Base-by-base conservation (phyloP, 2,888 invertebrate species). In the Cinara cedri region DNA sequence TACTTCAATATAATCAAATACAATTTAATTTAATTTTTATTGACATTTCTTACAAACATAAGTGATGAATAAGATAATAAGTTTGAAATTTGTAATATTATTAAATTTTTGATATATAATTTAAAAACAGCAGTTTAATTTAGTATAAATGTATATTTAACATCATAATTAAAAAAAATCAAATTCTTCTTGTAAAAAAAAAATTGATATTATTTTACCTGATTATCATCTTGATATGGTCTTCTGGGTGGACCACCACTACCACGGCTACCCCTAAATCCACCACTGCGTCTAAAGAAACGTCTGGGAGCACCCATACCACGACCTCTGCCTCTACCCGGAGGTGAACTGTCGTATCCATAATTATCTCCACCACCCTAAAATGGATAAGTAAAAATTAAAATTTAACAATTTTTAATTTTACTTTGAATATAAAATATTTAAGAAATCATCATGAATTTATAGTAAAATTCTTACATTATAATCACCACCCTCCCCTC, bases 231-330 rank as follows among this genome's bases (percentile, higher is more conserved):
- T 24, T 75, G 70, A 63, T 66, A 72, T 16, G 74, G 72, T 78
- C 78, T 68, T 60, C 78, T 49, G 1, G 68, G 78, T 55, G 62
- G 76, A 72, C 81, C 70, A 81, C 86, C 85, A 86, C 86, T 82
- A 84, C 88, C 88, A 83, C 88, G 88, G 82, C 88, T 88, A 75
- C 87, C 87, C 57, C 90, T 87, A 68, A 88, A 90, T 83, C 91
- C 90, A 83, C 91, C 90, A 86, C 92, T 92, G 83, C 91, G 91
- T 75, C 85, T 84, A 83, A 84, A 85, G 83, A 85, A 86, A 74
- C 86, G 84, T 54, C 85, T 84, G 91, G 91, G 90, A 90, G 84
- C 84, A 46, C 85, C 85, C 60, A 85, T 84, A 72, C 85, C 84
- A 62, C 85, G 84, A 34, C 85, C 84, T 75, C 84, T 83, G 51